Percentiles rank a stretch among this genome's conserved stretches.
Evolutionary conservation across 1,140 invertebrate genomes (phyloP).

Genomic region (Lepidurus apus): DNA sequence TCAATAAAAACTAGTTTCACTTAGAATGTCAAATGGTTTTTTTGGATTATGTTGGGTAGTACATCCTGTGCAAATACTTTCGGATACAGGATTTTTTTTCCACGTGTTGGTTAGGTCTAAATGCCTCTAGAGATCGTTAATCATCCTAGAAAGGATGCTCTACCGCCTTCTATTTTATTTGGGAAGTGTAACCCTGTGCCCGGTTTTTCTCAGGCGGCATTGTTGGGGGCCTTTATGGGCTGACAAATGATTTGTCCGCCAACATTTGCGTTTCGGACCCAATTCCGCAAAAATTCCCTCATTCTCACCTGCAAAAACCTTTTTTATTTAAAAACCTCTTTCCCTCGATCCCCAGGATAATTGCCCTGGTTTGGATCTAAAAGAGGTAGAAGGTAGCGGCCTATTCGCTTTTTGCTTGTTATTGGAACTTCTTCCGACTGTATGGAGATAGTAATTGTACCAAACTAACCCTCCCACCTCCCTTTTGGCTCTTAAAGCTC

Average conservation of each 20-base stretch:
- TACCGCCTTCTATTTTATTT: slow-evolving; percentile 11
- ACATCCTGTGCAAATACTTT: not conserved
- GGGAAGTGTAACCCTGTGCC: not conserved
- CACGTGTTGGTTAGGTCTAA: not conserved
- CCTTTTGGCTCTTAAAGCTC: not conserved
- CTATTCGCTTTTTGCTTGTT: slow-evolving; percentile 9
- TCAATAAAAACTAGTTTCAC: too few relatives aligned
- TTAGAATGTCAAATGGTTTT: too few relatives aligned
- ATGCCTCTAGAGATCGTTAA: not conserved
- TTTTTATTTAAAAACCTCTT: not conserved
- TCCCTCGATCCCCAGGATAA: not conserved
- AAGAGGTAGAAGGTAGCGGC: not conserved
- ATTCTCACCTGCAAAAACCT: not conserved
- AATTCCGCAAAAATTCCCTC: not conserved
- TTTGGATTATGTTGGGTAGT: too few relatives aligned
- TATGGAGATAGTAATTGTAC: not conserved
- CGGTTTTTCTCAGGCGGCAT: not conserved
- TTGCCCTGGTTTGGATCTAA: not conserved
- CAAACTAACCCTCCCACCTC: not conserved
- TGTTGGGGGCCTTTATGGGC: not conserved
- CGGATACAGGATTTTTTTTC: not conserved
- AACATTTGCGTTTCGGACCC: slow-evolving; percentile 21
- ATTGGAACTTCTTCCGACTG: slow-evolving; percentile 5
- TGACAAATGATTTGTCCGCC: slow-evolving; percentile 15
- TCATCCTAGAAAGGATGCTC: not conserved